phyloP scores from a whole-genome alignment of 2,113 vertebrate genomes.

The Girardinichthys multiradiatus region DNA sequence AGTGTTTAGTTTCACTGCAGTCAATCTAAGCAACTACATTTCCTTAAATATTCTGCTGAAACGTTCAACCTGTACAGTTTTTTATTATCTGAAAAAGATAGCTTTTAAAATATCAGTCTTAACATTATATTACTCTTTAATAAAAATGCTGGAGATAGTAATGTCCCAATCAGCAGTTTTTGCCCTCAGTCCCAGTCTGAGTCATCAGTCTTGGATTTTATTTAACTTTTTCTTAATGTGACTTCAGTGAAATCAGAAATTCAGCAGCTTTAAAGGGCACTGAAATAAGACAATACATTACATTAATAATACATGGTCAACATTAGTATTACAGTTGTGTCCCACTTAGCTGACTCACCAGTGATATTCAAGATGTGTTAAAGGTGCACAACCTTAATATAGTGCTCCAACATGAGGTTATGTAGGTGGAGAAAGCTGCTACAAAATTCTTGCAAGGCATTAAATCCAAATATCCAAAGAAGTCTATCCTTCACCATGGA shows the following conservation, averaged over 20 bases:
- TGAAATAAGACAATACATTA: too few relatives aligned
- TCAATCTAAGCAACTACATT: slow-evolving; percentile 8
- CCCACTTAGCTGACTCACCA: too few relatives aligned
- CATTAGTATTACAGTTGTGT: too few relatives aligned
- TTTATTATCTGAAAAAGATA: not conserved
- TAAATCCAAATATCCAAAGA: too few relatives aligned
- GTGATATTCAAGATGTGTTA: too few relatives aligned
- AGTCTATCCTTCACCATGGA: too few relatives aligned
- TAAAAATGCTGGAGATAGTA: not conserved
- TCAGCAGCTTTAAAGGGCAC: too few relatives aligned
- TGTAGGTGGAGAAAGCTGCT: too few relatives aligned
- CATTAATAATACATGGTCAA: too few relatives aligned
- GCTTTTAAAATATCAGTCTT: not conserved
- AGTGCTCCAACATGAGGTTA: too few relatives aligned
- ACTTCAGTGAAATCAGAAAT: not conserved
- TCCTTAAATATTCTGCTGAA: slow-evolving; percentile 2
- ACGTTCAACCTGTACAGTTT: not conserved
- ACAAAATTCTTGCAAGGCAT: too few relatives aligned
- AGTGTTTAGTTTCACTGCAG: slow-evolving; percentile 42
- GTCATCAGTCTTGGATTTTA: not conserved
- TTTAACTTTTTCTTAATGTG: not conserved
- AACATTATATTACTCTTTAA: not conserved
- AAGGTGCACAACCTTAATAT: too few relatives aligned
- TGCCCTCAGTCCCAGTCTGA: not conserved
- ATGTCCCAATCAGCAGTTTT: not conserved